These are phyloP conservation scores for Drosophila baimaii DNA, from an alignment of 1,140 invertebrate species.

Conservation along the genomic window DNA sequence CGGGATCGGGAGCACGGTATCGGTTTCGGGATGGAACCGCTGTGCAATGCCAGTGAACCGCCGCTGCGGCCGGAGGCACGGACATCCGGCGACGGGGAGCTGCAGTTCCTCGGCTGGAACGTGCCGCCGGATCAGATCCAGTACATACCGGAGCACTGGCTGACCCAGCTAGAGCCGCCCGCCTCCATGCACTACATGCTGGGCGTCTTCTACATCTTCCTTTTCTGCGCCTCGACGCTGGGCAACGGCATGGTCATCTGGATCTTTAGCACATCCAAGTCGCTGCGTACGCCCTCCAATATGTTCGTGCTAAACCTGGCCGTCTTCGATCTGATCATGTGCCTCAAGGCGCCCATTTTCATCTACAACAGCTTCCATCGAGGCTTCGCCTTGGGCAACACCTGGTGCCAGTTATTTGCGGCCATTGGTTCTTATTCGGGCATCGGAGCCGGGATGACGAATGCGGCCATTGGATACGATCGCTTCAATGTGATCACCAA, in stretches of 20 bases:
- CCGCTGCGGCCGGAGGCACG: slow-evolving; percentile 64
- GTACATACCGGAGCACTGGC: slow-evolving; percentile 93
- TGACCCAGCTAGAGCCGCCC: slow-evolving; percentile 91
- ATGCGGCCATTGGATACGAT: slow-evolving; percentile 85
- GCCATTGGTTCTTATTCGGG: slow-evolving; percentile 91
- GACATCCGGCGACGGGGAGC: slow-evolving; percentile 52
- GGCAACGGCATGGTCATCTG: slow-evolving; percentile 96
- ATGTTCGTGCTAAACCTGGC: slow-evolving; percentile 95
- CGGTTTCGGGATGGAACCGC: slow-evolving; percentile 44
- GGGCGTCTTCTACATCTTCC: slow-evolving; percentile 91
- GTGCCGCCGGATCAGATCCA: slow-evolving; percentile 90
- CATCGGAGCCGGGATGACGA: slow-evolving; percentile 91
- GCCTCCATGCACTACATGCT: slow-evolving; percentile 93
- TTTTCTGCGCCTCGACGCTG: slow-evolving; percentile 90
- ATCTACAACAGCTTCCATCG: slow-evolving; percentile 93
- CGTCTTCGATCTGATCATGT: slow-evolving; percentile 94
- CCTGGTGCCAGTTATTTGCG: slow-evolving; percentile 91
- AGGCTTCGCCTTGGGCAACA: slow-evolving; percentile 89
- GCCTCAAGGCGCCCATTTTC: slow-evolving; percentile 93
- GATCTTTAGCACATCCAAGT: slow-evolving; percentile 92
- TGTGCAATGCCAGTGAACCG: slow-evolving; percentile 75
- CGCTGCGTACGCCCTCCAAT: slow-evolving; percentile 94
- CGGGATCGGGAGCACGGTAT: slow-evolving; percentile 5
- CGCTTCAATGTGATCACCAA: slow-evolving; percentile 91
- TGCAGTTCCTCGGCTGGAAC: slow-evolving; percentile 90